A percentile compares a stretch with the other conserved stretches of the same genome.
These are phyloP conservation scores for Asteroscopus sphinx DNA, from an alignment of 2,888 invertebrate genomes.

Conservation along the genomic window DNA sequence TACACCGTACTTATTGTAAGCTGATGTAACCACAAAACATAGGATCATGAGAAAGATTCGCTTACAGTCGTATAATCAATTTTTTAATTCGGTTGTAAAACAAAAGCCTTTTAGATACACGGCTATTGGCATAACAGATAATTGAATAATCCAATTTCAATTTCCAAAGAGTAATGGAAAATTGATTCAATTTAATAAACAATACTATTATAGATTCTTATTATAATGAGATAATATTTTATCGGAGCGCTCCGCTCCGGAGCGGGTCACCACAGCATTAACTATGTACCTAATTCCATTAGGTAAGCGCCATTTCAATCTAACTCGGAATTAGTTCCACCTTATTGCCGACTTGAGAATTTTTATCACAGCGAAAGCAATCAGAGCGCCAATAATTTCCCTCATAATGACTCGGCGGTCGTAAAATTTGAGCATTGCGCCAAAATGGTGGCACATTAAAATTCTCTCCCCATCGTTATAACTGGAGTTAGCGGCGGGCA, in stretches of 20 bases:
- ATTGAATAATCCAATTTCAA: slow-evolving; percentile 65
- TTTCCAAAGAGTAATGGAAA: slow-evolving; percentile 62
- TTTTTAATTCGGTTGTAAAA: slow-evolving; percentile 55
- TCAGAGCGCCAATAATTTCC: slow-evolving; percentile 90
- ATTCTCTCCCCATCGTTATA: slow-evolving; percentile 90
- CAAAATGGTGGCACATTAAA: slow-evolving; percentile 90
- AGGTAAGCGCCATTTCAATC: slow-evolving; percentile 79
- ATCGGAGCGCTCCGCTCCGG: slow-evolving; percentile 43
- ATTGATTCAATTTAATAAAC: slow-evolving; percentile 66
- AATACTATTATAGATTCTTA: slow-evolving; percentile 61
- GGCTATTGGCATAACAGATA: slow-evolving; percentile 59
- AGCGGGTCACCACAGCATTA: slow-evolving; percentile 56
- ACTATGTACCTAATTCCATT: slow-evolving; percentile 71
- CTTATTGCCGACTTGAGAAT: slow-evolving; percentile 89
- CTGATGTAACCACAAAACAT: slow-evolving; percentile 49
- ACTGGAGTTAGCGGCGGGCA: slow-evolving; percentile 85
- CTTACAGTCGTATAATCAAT: slow-evolving; percentile 45
- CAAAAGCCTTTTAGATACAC: slow-evolving; percentile 51
- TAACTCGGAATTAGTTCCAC: slow-evolving; percentile 88
- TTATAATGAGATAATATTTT: slow-evolving; percentile 61
- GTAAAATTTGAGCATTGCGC: slow-evolving; percentile 90
- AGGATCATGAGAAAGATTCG: slow-evolving; percentile 45
- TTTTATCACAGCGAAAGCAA: slow-evolving; percentile 89
- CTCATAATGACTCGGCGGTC: slow-evolving; percentile 88
- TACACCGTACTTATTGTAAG: slow-evolving; percentile 22